Base-by-base conservation (phyloP, 1,140 invertebrate species). In the Dufourea novaeangliae region DNA sequence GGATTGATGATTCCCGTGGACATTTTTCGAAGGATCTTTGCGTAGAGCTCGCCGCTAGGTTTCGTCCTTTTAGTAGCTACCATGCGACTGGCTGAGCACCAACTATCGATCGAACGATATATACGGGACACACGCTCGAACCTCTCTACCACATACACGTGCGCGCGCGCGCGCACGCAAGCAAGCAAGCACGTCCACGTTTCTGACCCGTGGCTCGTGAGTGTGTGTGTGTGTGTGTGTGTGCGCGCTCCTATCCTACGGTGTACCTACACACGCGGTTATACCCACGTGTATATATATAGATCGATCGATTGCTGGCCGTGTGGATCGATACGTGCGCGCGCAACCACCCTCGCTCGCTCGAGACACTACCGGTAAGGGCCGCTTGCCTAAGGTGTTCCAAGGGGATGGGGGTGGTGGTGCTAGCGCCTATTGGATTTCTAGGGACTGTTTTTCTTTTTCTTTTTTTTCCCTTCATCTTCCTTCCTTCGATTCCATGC, bases 291-390 rank as follows among this genome's bases (percentile, higher is more conserved):
- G 78, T 68, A 46, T 79, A 68, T 78, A 80, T 70, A 80, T 80
- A 78, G 79, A 80, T 80, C 79, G 79, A 80, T 80, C 79, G 79
- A 80, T 80, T 80, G 57, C 66, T 66, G 46, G 41, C 34, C 79
- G 17, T 78, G 74, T 78, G 74, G 79, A 80, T 80, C 79, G 79
- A 80, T 80, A 80, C 46, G 44, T 80, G 79, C 79, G 79, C 79
- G 79, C 79, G 79, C 79, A 80, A n/a, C 74, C 44, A 71, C 71
- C 54, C 70, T 72, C 67, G 39, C 61, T 44, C 41, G 77, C 61
- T 62, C 62, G 29, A 50, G 56, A 11, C 71, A 14, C 57, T 44
- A 62, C 5, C 57, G 50, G 63, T 76, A 80, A 80, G 72, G 78
- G 77, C 57, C 66, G 59, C 59, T 54, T 78, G 59, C 68, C 68